These are phyloP conservation scores for Lepus americanus DNA, from an alignment of 2,113 vertebrate species.

Conservation along the genomic window DNA sequence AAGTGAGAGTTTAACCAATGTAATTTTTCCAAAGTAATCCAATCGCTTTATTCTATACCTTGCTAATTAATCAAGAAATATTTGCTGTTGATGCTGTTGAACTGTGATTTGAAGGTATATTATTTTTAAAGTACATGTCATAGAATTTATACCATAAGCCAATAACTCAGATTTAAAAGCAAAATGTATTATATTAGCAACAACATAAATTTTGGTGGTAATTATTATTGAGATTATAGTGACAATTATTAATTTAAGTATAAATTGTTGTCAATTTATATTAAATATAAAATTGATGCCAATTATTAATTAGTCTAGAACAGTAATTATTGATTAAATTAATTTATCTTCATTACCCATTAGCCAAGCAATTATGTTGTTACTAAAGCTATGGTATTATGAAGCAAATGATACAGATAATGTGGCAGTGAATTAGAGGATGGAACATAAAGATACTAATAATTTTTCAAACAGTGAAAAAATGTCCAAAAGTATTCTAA, in stretches of 20 bases:
- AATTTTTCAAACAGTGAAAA: neutral
- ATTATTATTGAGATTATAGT: neutral
- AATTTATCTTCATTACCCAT: neutral
- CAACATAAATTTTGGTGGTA: neutral
- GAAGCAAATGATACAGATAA: neutral
- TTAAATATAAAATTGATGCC: too few species aligned
- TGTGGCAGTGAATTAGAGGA: neutral
- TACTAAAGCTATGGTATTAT: neutral
- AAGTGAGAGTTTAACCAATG: neutral
- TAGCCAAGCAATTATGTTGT: neutral
- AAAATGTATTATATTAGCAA: neutral
- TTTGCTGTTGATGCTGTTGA: neutral
- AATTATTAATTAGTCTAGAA: too few species aligned
- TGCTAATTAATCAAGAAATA: neutral
- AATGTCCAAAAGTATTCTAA: neutral
- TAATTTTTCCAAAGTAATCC: neutral
- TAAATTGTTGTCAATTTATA: too few species aligned
- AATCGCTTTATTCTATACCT: neutral
- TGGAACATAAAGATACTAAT: neutral
- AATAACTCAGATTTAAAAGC: neutral
- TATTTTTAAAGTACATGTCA: neutral
- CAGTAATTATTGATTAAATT: neutral
- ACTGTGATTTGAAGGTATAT: neutral
- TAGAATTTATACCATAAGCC: neutral
- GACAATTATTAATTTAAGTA: neutral